Evolutionary conservation across 2,888 invertebrate species (phyloP), one percentile per base, ranked within the genome.

Genomic region (Saturnia pavonia): DNA sequence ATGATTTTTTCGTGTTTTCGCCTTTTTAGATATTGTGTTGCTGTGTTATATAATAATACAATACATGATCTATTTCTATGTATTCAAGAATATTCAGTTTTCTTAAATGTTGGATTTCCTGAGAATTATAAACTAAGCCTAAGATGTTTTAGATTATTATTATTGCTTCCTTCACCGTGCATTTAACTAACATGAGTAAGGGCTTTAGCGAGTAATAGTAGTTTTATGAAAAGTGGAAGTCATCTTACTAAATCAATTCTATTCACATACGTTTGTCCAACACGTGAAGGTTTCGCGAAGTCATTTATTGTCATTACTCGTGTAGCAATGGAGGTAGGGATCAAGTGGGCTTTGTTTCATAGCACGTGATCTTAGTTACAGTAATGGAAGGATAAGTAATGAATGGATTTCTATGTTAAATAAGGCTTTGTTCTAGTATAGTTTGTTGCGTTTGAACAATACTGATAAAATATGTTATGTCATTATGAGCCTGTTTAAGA

Each of bases 321-420:
- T 34, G 40, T 40, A 40, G n/a, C 40, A n/a, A 40, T 34, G 65
- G 16, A 40, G 40, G 65, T 65, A 34, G n/a, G 19, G 65, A 65
- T 65, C 45, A 51, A 68, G 51, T 27, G 14, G 60, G 65, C 40
- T 65, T 65, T 65, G 65, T 65, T 65, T 34, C 65, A 51, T 40
- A 48, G 69, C 79, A 79, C 77, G 79, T 76, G 74, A 73, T 72
- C 73, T 70, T 70, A 76, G 73, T 74, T 74, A 75, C 71, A 72
- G 71, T 73, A 73, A 74, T 74, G 70, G 71, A 60, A 72, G 71
- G 72, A 75, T 72, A 75, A 60, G 19, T 51, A 19, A 60, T 27
- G 25, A 60, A 27, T 25, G 27, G 27, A 60, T 60, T 54, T 60
- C 27, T 60, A 14, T 14, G 25, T 14, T 27, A 14, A 60, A 8